Conservation (phyloP, 2,797 vertebrate genomes). For the Chiloscyllium punctatum region DNA sequence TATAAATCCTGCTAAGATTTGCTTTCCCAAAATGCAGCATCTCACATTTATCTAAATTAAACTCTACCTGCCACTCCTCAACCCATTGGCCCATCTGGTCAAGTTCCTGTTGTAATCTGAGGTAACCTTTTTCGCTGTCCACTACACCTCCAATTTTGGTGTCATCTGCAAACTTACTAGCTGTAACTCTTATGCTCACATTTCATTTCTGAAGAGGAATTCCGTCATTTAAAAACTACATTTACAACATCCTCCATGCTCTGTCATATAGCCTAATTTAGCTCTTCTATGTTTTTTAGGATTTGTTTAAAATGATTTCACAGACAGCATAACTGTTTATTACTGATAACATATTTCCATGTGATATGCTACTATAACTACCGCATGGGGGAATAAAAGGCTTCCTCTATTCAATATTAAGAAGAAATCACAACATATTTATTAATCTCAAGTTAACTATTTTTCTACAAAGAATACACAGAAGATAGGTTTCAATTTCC, state of each 20-base stretch:
- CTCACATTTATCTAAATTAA: too few relatives aligned
- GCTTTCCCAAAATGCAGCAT: too few relatives aligned
- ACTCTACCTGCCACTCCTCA: too few relatives aligned
- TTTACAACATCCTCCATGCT: not conserved
- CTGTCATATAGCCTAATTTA: not conserved
- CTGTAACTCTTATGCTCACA: too few relatives aligned
- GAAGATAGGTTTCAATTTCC: not conserved
- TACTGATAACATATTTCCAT: not conserved
- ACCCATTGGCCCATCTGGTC: too few relatives aligned
- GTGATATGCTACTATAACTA: not conserved
- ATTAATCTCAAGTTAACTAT: not conserved
- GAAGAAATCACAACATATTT: not conserved
- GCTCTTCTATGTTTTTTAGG: not conserved
- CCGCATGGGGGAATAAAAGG: not conserved
- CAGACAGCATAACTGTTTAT: not conserved
- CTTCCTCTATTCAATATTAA: not conserved
- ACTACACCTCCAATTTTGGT: too few relatives aligned
- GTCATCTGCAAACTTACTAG: too few relatives aligned
- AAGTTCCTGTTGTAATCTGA: too few relatives aligned
- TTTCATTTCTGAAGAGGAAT: not conserved
- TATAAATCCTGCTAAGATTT: too few relatives aligned
- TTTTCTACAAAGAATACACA: not conserved
- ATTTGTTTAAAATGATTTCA: not conserved
- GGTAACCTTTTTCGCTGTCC: too few relatives aligned
- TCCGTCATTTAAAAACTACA: not conserved